Evolutionary conservation across 2,888 invertebrate genomes (phyloP).

Genomic region (Tenthredo distinguenda): DNA sequence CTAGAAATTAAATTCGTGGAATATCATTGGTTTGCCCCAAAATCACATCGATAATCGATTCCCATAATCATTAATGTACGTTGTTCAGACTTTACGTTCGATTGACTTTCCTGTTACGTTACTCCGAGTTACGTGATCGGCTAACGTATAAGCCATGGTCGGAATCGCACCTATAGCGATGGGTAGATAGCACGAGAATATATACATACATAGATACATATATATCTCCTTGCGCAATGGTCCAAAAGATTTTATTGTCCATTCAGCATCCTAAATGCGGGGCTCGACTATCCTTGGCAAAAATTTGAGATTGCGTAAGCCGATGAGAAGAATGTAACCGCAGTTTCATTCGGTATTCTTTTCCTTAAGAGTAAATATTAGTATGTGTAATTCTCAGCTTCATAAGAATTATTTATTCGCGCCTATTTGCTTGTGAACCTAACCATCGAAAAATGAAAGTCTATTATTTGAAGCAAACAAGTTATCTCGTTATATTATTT

Average conservation of each 20-base stretch:
- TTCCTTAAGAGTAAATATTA: neutral
- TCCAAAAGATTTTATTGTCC: slow-evolving; percentile 34
- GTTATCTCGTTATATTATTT: neutral
- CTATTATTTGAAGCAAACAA: neutral
- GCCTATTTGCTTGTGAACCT: neutral
- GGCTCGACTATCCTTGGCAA: slow-evolving; percentile 8
- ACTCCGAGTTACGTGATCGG: neutral
- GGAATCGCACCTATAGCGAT: neutral
- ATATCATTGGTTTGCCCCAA: too few relatives aligned
- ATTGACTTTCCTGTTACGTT: slow-evolving; percentile 17
- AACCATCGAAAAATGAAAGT: neutral
- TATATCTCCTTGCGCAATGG: slow-evolving; percentile 11
- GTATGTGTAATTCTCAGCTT: neutral
- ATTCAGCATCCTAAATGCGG: slow-evolving; percentile 23
- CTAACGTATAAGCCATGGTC: neutral
- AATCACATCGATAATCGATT: neutral
- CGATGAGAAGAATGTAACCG: neutral
- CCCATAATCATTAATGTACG: neutral
- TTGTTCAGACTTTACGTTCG: neutral
- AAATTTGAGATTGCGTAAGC: slow-evolving; percentile 5
- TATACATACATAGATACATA: neutral
- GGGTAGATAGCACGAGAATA: neutral
- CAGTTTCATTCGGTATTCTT: neutral
- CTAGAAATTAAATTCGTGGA: too few relatives aligned
- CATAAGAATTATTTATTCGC: neutral